Evolutionary conservation across 92 coral and sea anemone species (phyloP).

Genomic region (Phenganax subtilis): DNA sequence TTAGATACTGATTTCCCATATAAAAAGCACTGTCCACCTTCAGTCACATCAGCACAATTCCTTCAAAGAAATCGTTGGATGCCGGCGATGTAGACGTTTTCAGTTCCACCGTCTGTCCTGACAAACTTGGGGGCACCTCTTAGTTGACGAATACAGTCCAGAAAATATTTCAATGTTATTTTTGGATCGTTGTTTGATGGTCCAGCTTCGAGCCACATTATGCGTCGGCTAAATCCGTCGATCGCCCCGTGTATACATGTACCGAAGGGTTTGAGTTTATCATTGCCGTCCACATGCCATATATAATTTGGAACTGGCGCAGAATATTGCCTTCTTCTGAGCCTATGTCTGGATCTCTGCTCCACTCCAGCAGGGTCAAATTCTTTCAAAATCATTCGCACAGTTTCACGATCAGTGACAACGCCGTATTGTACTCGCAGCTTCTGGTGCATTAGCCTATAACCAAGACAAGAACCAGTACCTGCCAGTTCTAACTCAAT

Average conservation of each 20-base stretch:
- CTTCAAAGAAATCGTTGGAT: neutral
- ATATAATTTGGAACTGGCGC: neutral
- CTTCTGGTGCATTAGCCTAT: constrained; percentile 33
- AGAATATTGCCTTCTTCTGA: neutral
- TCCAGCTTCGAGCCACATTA: neutral
- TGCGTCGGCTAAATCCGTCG: neutral
- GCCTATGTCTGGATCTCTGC: constrained; percentile 14
- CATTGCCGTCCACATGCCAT: constrained; percentile 11
- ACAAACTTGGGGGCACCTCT: neutral
- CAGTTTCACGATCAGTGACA: constrained; percentile 15
- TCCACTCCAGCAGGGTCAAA: constrained; percentile 40
- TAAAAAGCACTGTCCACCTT: neutral
- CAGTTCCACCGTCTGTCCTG: neutral
- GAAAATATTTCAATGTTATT: neutral
- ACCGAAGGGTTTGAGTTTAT: constrained; percentile 1
- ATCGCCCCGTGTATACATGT: neutral
- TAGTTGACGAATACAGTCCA: neutral
- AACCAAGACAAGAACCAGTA: constrained; percentile 36
- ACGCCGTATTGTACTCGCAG: constrained; percentile 18
- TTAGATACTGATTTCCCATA: too few species aligned
- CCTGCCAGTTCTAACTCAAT: constrained; percentile 32
- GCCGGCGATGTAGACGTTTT: neutral
- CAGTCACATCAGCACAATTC: neutral
- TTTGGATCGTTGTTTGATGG: neutral
- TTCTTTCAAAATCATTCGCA: constrained; percentile 26